A percentile compares a stretch with the other conserved stretches of the same genome.
Conservation (phyloP, 1,140 invertebrate species). For the Calephelis virginiensis region DNA sequence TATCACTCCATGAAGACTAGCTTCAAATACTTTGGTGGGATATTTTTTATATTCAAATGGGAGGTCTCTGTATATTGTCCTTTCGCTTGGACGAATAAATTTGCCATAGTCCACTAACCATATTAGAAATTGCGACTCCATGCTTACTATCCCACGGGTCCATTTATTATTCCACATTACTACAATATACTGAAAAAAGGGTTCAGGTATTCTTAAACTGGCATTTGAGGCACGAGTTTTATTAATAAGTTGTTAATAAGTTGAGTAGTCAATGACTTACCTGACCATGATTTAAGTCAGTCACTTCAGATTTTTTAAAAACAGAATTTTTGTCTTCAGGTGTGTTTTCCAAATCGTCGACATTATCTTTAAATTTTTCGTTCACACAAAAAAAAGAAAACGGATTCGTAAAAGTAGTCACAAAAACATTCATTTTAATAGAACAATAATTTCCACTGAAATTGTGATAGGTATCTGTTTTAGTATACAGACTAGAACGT, state of each 20-base stretch:
- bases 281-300: conserved; percentile 42
- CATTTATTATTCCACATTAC: conserved; percentile 52
- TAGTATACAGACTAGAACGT: too few relatives aligned
- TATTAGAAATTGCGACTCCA: conserved; percentile 48
- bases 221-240: too few relatives aligned
- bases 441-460: neutral
- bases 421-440: conserved; percentile 33
- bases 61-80: conserved; percentile 39
- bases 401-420: conserved; percentile 49
- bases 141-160: conserved; percentile 46
- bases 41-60: conserved; percentile 42
- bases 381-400: conserved; percentile 48
- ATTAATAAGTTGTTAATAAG: too few relatives aligned
- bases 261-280: conserved; percentile 26
- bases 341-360: conserved; percentile 21
- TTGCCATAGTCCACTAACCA: conserved; percentile 56
- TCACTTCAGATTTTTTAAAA: conserved; percentile 17
- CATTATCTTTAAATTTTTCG: conserved; percentile 22
- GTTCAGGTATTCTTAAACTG: too few relatives aligned
- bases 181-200: conserved; percentile 50
- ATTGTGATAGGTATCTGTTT: too few relatives aligned
- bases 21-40: conserved; percentile 56
- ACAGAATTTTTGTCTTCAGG: conserved; percentile 9
- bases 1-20: conserved; percentile 53
- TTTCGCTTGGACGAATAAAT: conserved; percentile 42